Evolutionary conservation across 2,888 invertebrate species (phyloP), one percentile per base, ranked within the genome.

Genomic region (Meghimatium bilineatum): DNA sequence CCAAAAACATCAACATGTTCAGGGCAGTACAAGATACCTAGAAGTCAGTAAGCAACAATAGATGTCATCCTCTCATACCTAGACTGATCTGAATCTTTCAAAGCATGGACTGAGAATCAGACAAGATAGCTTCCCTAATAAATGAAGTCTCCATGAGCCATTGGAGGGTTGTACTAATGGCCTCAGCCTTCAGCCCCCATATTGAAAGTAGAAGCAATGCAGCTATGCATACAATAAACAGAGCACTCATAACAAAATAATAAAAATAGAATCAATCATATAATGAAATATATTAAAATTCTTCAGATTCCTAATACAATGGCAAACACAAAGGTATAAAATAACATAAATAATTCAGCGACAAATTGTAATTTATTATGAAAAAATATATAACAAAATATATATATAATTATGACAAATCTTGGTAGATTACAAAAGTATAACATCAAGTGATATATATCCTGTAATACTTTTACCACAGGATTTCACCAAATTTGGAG

Each of bases 321-420:
- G 14, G 17, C 32, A 32, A 66, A 29, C 14, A 14, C 10, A 32
- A 6, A 66, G 17, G 10, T 56, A 56, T 29, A 66, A 23, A 66
- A 66, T 32, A 66, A 66, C 32, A 66, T 29, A 2, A 66, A 66
- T 66, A 66, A 14, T 66, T 32, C 20, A 66, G 32, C 1, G 32
- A 32, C 32, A 66, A 29, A 66, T 32, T 23, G 17, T 32, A 66
- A 17, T 17, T 29, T 20, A 63, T 29, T 23, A n/a, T n/a, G 8
- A n/a, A 63, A n/a, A 63, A 1, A 63, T 63, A 63, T 10, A 63
- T n/a, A 1, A 63, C 2, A 63, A 63, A 6, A 38, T 20, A 8
- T n/a, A 26, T n/a, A 44, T 44, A 44, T 44, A 72, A 44, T n/a
- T 72, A 72, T 72, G n/a, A 72, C 72, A 44, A 6, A 72, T 44